phyloP scores from a whole-genome alignment of 2,888 invertebrate genomes.

The Idaea aversata region DNA sequence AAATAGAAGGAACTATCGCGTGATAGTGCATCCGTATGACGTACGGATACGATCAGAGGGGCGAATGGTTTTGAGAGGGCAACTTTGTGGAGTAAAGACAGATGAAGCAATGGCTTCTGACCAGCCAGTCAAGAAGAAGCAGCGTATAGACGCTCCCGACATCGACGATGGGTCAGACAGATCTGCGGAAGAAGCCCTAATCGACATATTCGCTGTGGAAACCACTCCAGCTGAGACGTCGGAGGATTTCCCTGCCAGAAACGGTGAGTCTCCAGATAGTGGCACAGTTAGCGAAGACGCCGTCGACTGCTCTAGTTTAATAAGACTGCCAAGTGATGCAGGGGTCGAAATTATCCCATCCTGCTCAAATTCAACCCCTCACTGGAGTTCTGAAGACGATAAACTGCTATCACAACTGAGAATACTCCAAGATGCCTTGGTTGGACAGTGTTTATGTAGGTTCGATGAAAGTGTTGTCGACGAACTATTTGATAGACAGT shows the following conservation, averaged over 20 bases:
- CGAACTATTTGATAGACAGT: constrained; percentile 85
- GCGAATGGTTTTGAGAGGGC: constrained; percentile 83
- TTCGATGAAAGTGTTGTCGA: constrained; percentile 85
- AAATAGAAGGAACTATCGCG: constrained; percentile 35
- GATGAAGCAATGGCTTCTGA: constrained; percentile 86
- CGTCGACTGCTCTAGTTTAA: constrained; percentile 69
- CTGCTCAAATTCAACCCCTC: constrained; percentile 57
- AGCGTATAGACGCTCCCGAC: constrained; percentile 84
- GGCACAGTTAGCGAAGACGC: constrained; percentile 77
- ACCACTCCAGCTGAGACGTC: constrained; percentile 66
- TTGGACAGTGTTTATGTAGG: constrained; percentile 89
- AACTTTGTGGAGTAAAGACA: constrained; percentile 75
- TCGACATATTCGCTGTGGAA: constrained; percentile 66
- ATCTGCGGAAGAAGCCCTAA: constrained; percentile 73
- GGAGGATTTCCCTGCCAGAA: constrained; percentile 62
- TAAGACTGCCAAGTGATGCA: constrained; percentile 58
- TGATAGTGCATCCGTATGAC: constrained; percentile 23
- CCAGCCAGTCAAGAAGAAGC: constrained; percentile 92
- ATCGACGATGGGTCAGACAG: constrained; percentile 78
- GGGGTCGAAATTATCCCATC: constrained; percentile 64
- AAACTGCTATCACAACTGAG: constrained; percentile 76
- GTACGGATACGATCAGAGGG: constrained; percentile 23
- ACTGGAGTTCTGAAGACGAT: constrained; percentile 65
- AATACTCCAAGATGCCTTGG: constrained; percentile 83
- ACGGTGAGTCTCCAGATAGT: constrained; percentile 74